A percentile compares a stretch with the other conserved stretches of the same genome.
Evolutionary conservation across 37 sponge, comb jelly and placozoan genomes (phyloP).

Genomic region (Tethya wilhelma): DNA sequence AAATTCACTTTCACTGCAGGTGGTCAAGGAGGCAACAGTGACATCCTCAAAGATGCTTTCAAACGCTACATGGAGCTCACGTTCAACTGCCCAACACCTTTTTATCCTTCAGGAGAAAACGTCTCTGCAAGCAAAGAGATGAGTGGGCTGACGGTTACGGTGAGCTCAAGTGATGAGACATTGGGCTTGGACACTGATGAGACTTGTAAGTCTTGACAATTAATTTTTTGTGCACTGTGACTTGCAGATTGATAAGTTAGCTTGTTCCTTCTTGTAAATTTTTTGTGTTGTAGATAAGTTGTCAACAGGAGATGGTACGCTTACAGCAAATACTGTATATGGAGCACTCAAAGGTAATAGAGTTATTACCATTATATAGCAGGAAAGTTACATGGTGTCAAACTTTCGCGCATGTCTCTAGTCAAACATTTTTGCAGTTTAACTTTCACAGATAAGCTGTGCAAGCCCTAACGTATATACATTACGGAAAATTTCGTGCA

Average conservation of each 20-base stretch:
- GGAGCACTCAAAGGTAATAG: slow-evolving; percentile 77
- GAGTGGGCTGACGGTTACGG: slow-evolving; percentile 30
- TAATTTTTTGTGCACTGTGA: too few species aligned
- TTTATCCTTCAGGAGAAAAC: slow-evolving; percentile 17
- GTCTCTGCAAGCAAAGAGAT: slow-evolving; percentile 7
- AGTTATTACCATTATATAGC: too few species aligned
- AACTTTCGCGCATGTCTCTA: too few species aligned
- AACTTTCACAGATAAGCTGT: too few species aligned
- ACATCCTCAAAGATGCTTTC: slow-evolving; percentile 57
- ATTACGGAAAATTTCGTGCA: too few species aligned
- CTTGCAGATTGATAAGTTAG: too few species aligned
- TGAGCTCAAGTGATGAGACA: slow-evolving; percentile 34
- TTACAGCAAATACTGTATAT: slow-evolving; percentile 74
- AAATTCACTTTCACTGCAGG: slow-evolving; percentile 53
- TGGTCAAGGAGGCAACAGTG: slow-evolving; percentile 40
- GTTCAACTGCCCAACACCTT: slow-evolving; percentile 51
- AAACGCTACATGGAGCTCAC: slow-evolving; percentile 59
- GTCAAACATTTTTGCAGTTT: too few species aligned
- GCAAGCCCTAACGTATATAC: too few species aligned
- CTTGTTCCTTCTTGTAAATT: too few species aligned
- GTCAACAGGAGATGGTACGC: slow-evolving; percentile 1
- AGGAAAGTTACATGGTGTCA: too few species aligned
- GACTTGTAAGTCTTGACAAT: slow-evolving; percentile 45
- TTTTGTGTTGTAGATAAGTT: slow-evolving; percentile 39
- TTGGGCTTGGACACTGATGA: slow-evolving; percentile 60